These are phyloP conservation scores for Thumatha senex DNA, from an alignment of 2,888 invertebrate species.

Conservation along the genomic window DNA sequence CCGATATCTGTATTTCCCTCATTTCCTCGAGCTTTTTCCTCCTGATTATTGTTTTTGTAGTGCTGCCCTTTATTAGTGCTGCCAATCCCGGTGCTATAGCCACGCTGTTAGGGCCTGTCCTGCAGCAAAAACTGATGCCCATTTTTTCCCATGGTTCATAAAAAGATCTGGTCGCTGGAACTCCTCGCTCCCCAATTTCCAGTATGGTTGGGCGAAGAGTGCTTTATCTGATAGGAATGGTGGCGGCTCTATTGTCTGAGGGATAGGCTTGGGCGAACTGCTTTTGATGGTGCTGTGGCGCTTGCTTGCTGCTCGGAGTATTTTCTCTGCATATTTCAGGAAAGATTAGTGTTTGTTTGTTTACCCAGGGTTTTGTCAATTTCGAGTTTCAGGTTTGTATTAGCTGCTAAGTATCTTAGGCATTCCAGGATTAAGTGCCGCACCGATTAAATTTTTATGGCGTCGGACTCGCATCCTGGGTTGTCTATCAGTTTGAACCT, in stretches of 20 bases:
- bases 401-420: neutral
- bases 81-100: neutral
- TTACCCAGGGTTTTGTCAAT: neutral
- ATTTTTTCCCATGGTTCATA: slow-evolving; percentile 2
- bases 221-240: neutral
- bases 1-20: neutral
- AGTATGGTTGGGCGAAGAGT: neutral
- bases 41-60: neutral
- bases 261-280: neutral
- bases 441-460: neutral
- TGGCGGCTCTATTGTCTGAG: neutral
- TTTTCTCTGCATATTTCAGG: neutral
- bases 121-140: slow-evolving; percentile 3
- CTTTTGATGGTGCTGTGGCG: neutral
- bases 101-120: neutral
- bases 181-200: neutral
- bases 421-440: slow-evolving; percentile 4
- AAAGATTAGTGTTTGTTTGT: neutral
- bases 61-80: slow-evolving; percentile 1
- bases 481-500: slow-evolving; percentile 2
- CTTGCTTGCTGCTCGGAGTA: neutral
- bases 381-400: slow-evolving; percentile 1
- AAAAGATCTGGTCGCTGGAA: neutral
- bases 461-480: slow-evolving; percentile 11
- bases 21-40: neutral